Evolutionary conservation across 1,140 invertebrate species (phyloP), one percentile per base, ranked within the genome.

Genomic region (Drosophila pseudoobscura): DNA sequence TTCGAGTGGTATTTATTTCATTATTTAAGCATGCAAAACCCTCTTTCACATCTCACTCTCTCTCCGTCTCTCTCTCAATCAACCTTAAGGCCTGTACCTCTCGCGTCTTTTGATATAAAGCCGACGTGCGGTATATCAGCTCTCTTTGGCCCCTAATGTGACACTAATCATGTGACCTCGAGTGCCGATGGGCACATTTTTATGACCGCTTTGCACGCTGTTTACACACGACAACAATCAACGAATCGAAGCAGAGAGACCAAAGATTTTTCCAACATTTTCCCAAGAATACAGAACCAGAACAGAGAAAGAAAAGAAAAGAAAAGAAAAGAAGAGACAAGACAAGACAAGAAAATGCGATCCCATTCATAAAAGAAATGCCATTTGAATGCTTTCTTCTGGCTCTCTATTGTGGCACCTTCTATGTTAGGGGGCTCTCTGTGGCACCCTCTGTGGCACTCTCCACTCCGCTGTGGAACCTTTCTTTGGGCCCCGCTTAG

Each of bases 141-240:
- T n/a, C n/a, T n/a, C n/a, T n/a, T n/a, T n/a, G n/a, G n/a, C n/a
- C n/a, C n/a, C 76, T 88, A 82, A 88, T 68, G 78, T 88, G 83
- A 88, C 82, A 88, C 78, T 87, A 87, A 87, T 87, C 78, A 78
- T 64, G 59, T 72, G 82, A 88, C 82, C 82, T 82, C 83, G 78
- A 82, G 78, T 88, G 83, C 79, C 47, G 62, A 49, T 59, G 68
- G 66, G 44, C 69, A 69, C 60, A 54, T 72, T 78, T 75, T 72
- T 79, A 84, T 75, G 80, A 62, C 46, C 76, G 76, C 80, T 84
- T 83, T 79, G 76, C 80, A 78, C 80, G 57, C 75, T 78, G 79
- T 84, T 82, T 82, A 59, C 76, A 63, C 63, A 78, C 68, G 60
- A 53, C 64, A 79, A 58, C 64, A 79, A 58, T 68, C 58, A 60